Evolutionary conservation across 2,888 invertebrate genomes (phyloP), one percentile per base, ranked within the genome.

Genomic region (Tineola bisselliella): DNA sequence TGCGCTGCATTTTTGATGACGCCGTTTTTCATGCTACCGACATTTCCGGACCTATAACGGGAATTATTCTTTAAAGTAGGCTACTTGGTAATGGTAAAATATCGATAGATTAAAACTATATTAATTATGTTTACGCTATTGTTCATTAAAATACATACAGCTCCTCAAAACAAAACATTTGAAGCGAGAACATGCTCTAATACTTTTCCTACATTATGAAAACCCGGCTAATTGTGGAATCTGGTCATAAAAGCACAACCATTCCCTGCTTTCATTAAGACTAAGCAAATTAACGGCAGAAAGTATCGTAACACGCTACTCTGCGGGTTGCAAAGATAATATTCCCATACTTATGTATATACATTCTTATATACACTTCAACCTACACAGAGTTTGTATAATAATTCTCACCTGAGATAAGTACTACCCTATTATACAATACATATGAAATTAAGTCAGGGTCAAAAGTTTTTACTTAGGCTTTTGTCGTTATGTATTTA

Each of bases 1-100:
- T 70, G 70, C 69, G 70, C 67, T 75, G 73, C 71, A 74, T 74
- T 72, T 75, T 75, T 75, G 74, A 76, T 75, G 74, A 72, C 68
- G 66, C 65, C 63, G 66, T 72, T 74, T 71, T 74, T 72, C 72
- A 73, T 70, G 70, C 69, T 68, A 69, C 66, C 66, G 72, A 69
- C 71, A 48, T 48, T 48, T 18, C 18, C 54, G 17, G 48, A 48
- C 54, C 8, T 6, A 38, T 38, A 38, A 38, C 3, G 38, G 38
- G 38, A 38, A 38, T 38, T 10, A 10, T 38, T 38, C 38, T 38
- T 38, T 38, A 38, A 38, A n/a, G 10, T 38, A 38, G 38, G 3
- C 10, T 3, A 38, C 38, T 38, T 38, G 38, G 3, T 6, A 38
- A 25, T 2, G 25, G 25, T 25, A 6, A 25, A 25, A 25, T 25